Base-by-base conservation (phyloP, 2,113 vertebrate genomes). In the Ranitomeya imitator region DNA sequence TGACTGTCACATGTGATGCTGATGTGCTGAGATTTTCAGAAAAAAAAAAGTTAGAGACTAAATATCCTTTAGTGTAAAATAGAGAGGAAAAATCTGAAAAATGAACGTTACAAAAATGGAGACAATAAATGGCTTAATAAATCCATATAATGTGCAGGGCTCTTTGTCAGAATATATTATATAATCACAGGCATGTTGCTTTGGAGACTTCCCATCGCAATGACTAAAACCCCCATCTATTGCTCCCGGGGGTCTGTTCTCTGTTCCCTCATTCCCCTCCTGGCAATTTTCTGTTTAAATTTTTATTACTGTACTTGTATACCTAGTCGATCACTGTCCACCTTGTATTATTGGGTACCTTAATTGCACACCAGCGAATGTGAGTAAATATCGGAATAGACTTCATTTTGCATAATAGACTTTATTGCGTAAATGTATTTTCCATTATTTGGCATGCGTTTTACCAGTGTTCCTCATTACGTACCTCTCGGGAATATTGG, bases 251-350 rank as follows among this genome's bases (percentile, higher is more conserved):
- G 63, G 87, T 54, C 80, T 26, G 37, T 82, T 88, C 83, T 37
- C 59, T 65, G 69, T 55, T 88, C 87, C 81, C 87, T 88, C 81
- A 67, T 67, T 84, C 87, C 87, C 87, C 71, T 88, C 80, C 79
- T 67, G 87, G 87, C 87, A 88, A 88, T 88, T 88, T 88, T 84
- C 87, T 67, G 71, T 88, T 84, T 84, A 88, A 65, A 84, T 78
- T 88, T 84, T 88, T 88, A 88, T 88, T 88, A 84, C 87, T 78
- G 81, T 84, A 88, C 81, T 88, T 88, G 87, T 84, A 63, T 84
- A 88, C 81, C 84, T 77, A 88, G 71, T 88, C 87, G 87, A 88
- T 88, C 87, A 88, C 87, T 88, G 87, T 88, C 87, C 87, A 88
- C 87, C 87, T 84, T 77, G 71, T 67, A 84, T 84, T 88, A 88